phyloP scores from a whole-genome alignment of 2,797 vertebrate species.

The Oreonectes daqikongensis region DNA sequence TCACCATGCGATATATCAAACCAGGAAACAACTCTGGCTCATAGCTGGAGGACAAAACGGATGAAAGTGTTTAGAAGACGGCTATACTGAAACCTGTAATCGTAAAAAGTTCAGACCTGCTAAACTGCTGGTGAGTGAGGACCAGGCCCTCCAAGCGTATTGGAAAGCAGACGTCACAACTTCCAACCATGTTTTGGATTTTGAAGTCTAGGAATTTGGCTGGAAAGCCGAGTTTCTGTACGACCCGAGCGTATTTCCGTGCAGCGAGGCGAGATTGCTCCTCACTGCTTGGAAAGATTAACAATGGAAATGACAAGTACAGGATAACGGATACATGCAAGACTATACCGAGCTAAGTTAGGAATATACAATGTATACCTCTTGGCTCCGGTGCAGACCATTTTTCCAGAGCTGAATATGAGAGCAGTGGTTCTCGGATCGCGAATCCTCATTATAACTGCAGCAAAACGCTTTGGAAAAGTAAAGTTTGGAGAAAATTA shows the following conservation, averaged over 20 bases:
- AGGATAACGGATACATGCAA: constrained; percentile 5
- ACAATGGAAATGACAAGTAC: constrained; percentile 16
- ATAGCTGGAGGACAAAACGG: constrained; percentile 76
- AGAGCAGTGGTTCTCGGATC: constrained; percentile 94
- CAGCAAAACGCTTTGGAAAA: constrained; percentile 87
- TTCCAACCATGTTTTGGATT: constrained; percentile 98
- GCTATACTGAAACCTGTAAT: neutral
- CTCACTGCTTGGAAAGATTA: constrained; percentile 74
- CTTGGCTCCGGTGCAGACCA: constrained; percentile 97
- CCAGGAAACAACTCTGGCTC: constrained; percentile 97
- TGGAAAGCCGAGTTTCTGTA: constrained; percentile 95
- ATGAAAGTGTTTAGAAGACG: constrained; percentile 1
- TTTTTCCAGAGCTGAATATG: constrained; percentile 97
- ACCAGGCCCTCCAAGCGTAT: constrained; percentile 91
- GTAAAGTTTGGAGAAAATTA: constrained; percentile 2
- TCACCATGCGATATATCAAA: constrained; percentile 97
- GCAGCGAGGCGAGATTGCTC: constrained; percentile 93
- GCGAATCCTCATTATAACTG: constrained; percentile 96
- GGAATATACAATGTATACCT: constrained; percentile 72
- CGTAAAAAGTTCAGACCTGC: constrained; percentile 77
- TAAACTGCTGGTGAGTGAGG: constrained; percentile 94
- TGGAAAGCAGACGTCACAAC: constrained; percentile 93
- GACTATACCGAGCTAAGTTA: neutral
- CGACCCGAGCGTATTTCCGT: constrained; percentile 90
- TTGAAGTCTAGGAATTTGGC: constrained; percentile 96